Base-by-base conservation (phyloP, 2,888 invertebrate genomes). In the Acronicta aceris region DNA sequence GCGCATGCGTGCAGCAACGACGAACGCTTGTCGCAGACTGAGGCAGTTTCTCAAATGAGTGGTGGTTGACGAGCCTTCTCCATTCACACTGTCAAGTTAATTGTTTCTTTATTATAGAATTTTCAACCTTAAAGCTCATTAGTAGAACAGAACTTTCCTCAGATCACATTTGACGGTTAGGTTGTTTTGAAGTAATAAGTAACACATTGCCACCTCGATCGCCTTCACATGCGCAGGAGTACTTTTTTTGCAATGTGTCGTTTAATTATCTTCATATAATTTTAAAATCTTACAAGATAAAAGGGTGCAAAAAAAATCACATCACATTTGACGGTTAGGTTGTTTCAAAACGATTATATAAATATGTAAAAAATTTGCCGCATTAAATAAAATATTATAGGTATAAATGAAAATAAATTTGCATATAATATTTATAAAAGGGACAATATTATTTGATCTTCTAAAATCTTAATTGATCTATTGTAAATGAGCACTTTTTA, bases 211-310 rank as follows among this genome's bases (percentile, higher is more conserved):
- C 89, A 92, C 91, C 90, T 93, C 86, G 88, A 82, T 93, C 83
- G 89, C 93, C 93, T 92, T 93, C 91, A 89, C 85, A 91, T 92
- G 91, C 89, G 89, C 91, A 86, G 81, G 90, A 91, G 89, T 89
- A 83, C 71, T 92, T 93, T n/a, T 90, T 93, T 92, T 92, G 89
- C 89, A 82, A 84, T 76, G 79, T 80, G 81, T 86, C 72, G 78
- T 86, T 88, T 81, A 80, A 83, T 89, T 86, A 82, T 87, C 81
- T 84, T 81, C 65, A 59, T 78, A 79, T 60, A 74, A 33, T 81
- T 80, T 82, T 77, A 30, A 50, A 60, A 40, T 16, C 52, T 67
- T 59, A 48, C 30, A 27, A 49, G 16, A 21, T 47, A 2, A 60
- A 57, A 46, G 21, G 25, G 5, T 30, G 6, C n/a, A 48, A 47